phyloP scores from a whole-genome alignment of 2,113 vertebrate genomes.

The Psilopsiagon aymara region DNA sequence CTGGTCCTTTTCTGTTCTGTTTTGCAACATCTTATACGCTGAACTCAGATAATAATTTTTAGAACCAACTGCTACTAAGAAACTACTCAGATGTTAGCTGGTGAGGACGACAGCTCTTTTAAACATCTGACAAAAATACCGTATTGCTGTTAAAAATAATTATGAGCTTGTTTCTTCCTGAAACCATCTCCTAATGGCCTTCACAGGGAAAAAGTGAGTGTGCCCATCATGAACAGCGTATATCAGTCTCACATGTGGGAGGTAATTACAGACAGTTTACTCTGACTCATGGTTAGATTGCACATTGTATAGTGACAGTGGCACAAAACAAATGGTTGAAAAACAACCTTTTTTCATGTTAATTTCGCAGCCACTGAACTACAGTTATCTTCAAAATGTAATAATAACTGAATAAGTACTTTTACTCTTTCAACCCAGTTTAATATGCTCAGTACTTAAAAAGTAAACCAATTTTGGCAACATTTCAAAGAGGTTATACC shows the following conservation, averaged over 20 bases:
- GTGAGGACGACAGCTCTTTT: background rate
- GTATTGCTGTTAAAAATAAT: background rate
- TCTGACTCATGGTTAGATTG: background rate
- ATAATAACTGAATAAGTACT: background rate
- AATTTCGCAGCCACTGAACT: background rate
- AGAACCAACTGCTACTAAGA: background rate
- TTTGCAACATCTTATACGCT: background rate
- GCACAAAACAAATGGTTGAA: background rate
- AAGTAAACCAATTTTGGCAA: background rate
- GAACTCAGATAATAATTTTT: background rate
- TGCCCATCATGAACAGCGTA: background rate
- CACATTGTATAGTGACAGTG: background rate
- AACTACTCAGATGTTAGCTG: background rate
- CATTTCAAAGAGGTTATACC: background rate
- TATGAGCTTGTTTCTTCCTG: background rate
- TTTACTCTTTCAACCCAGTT: background rate
- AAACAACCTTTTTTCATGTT: background rate
- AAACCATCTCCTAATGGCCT: background rate
- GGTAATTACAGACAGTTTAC: background rate
- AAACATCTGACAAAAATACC: background rate
- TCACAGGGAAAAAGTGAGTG: background rate
- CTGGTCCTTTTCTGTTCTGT: background rate
- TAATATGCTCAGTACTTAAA: background rate
- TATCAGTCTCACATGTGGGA: background rate
- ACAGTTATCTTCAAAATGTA: background rate